Evolutionary conservation across 2,888 invertebrate genomes (phyloP).

Genomic region (Metallyticus violacea): DNA sequence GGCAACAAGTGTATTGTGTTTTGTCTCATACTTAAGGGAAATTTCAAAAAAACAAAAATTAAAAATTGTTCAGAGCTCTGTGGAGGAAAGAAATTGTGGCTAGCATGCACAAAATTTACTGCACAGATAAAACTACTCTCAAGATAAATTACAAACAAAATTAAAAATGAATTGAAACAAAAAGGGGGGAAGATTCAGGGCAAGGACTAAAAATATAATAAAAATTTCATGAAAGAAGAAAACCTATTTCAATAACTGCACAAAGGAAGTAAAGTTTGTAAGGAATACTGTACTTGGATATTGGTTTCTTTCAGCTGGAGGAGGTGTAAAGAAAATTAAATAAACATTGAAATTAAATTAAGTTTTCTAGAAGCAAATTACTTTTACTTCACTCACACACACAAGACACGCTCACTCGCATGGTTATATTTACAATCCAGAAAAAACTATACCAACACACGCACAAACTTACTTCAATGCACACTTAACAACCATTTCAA

Average conservation of each 20-base stretch:
- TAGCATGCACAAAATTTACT: conserved; percentile 28
- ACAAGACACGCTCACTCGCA: background rate
- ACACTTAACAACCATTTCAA: background rate
- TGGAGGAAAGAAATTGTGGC: conserved; percentile 16
- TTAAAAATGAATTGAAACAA: background rate
- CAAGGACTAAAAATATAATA: background rate
- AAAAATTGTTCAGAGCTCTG: background rate
- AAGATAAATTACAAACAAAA: background rate
- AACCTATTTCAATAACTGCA: background rate
- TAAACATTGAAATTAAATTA: background rate
- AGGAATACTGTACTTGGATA: background rate
- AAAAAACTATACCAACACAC: background rate
- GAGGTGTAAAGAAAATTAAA: background rate
- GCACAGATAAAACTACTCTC: conserved; percentile 10
- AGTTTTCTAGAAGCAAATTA: conserved; percentile 2
- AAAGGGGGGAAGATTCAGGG: background rate
- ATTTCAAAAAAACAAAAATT: conserved; percentile 26
- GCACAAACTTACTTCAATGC: background rate
- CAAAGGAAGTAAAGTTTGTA: background rate
- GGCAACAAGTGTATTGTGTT: conserved; percentile 8
- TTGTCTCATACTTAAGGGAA: background rate
- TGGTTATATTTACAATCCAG: conserved; percentile 5
- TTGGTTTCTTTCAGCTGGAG: background rate
- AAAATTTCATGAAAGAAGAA: background rate
- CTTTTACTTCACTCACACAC: conserved; percentile 1